Conservation (phyloP, 2,113 vertebrate genomes). For the Elachura formosa region DNA sequence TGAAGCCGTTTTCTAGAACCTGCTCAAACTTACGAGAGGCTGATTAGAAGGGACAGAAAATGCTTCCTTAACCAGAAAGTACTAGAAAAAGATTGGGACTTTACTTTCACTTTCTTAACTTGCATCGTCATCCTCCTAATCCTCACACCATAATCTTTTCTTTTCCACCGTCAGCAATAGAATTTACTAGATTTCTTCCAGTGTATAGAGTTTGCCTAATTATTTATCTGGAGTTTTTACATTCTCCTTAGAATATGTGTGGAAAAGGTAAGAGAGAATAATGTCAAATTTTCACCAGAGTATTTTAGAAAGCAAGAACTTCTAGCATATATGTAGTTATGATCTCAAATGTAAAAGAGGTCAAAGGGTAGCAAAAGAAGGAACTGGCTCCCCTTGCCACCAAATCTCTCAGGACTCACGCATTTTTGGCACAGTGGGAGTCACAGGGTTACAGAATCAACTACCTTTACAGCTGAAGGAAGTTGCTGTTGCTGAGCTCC, state of each 20-base stretch:
- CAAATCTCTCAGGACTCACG: neutral
- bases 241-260: neutral
- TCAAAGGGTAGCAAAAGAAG: neutral
- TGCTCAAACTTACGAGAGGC: neutral
- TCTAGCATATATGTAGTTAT: neutral
- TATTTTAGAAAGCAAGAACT: neutral
- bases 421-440: neutral
- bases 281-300: neutral
- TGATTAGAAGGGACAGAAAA: neutral
- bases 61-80: neutral
- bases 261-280: neutral
- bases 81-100: neutral
- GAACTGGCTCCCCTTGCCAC: neutral
- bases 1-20: neutral
- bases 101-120: neutral
- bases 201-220: neutral
- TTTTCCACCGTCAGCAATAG: neutral
- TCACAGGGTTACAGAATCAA: neutral
- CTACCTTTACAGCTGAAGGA: neutral
- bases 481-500: neutral
- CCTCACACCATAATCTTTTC: neutral
- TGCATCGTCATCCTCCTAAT: accelerated
- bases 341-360: neutral
- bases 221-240: neutral
- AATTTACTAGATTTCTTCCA: neutral